Evolutionary conservation across 1,140 invertebrate genomes (phyloP), one percentile per base, ranked within the genome.

Genomic region (Pectinophora gossypiella): DNA sequence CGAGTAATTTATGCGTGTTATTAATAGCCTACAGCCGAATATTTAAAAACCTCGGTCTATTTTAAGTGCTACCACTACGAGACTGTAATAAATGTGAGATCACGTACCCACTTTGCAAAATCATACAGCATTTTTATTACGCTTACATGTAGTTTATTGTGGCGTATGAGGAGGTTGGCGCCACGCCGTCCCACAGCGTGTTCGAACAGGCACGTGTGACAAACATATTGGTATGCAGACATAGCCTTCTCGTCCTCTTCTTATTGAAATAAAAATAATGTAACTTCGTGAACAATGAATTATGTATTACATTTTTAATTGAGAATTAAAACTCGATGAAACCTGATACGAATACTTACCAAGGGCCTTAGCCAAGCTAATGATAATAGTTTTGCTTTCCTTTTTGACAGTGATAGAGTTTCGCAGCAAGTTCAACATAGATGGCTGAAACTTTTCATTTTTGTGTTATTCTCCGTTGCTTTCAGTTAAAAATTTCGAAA

Each of bases 401-500:
- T 1, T 40, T 7, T 3, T 32, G 9, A 32, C n/a, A 12, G 27
- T 32, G 36, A 6, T 15, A 15, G 13, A 16, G 7, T 40, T 40
- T 15, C 2, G 36, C 2, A 15, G 36, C n/a, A 40, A 40, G n/a
- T 40, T 40, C 7, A 32, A 32, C 9, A 32, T 7, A 9, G 1
- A 12, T 32, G 2, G 27, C n/a, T 32, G n/a, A n/a, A 32, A 32
- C 27, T 32, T 32, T 32, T 32, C 9, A 32, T 32, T 32, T 32
- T 32, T 32, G 27, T 32, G 6, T 32, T 9, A 32, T 9, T 9
- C 2, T 32, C n/a, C n/a, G 27, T 32, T 32, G 27, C 27, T 9
- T n/a, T n/a, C n/a, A n/a, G n/a, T n/a, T n/a, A n/a, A n/a, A 32
- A 73, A 73, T 76, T 77, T 70, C 59, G 62, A 72, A 81, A 72